Evolutionary conservation across 2,797 vertebrate genomes (phyloP).

Genomic region (Bovichtus variegatus): DNA sequence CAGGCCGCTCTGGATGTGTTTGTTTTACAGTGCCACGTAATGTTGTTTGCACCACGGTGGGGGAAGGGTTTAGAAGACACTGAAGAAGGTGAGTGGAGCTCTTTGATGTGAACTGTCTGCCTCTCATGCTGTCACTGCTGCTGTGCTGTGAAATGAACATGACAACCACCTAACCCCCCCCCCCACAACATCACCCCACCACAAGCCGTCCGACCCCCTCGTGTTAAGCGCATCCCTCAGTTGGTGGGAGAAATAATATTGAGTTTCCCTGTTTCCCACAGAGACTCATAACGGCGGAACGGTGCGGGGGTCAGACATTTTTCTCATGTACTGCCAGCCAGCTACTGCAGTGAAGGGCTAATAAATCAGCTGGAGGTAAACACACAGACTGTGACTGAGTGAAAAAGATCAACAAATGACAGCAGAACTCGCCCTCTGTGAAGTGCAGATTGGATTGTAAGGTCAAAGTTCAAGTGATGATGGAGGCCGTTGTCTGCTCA

Average conservation of each 20-base stretch:
- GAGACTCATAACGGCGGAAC: conserved; percentile 39
- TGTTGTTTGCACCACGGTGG: conserved; percentile 5
- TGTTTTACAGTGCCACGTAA: conserved; percentile 60
- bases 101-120: conserved; percentile 13
- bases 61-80: conserved; percentile 11
- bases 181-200: background rate
- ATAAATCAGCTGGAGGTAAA: conserved; percentile 75
- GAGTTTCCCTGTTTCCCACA: conserved; percentile 78
- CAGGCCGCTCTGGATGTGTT: conserved; percentile 40
- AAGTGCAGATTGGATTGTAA: conserved; percentile 16
- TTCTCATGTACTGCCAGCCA: conserved; percentile 65
- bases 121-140: conserved; percentile 26
- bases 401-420: conserved; percentile 49
- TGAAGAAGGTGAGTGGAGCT: conserved; percentile 1
- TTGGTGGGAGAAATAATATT: conserved; percentile 76
- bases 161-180: background rate
- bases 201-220: conserved; percentile 26
- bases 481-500: background rate
- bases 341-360: conserved; percentile 46
- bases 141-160: conserved; percentile 29
- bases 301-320: conserved; percentile 54
- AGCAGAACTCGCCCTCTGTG: conserved; percentile 27
- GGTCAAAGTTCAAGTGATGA: conserved; percentile 39
- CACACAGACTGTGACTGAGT: conserved; percentile 45
- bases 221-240: conserved; percentile 55